These are phyloP conservation scores for Acrobasis consociella DNA, from an alignment of 2,888 invertebrate genomes.

Conservation along the genomic window DNA sequence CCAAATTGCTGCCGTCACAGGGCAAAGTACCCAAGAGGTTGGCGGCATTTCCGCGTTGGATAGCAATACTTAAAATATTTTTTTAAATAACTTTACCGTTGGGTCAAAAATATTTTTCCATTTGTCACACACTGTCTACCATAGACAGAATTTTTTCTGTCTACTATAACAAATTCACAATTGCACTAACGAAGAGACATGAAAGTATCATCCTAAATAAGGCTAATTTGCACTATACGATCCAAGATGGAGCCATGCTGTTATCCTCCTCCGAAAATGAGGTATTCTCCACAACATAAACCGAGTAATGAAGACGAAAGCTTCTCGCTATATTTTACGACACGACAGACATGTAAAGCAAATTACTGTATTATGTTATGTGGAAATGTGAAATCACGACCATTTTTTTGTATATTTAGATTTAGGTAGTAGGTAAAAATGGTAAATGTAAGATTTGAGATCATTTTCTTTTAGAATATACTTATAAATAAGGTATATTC, in stretches of 20 bases:
- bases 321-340: constrained; percentile 9
- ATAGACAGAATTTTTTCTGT: too few species aligned
- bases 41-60: too few species aligned
- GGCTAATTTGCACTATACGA: background rate
- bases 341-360: constrained; percentile 5
- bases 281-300: constrained; percentile 13
- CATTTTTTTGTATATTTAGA: background rate
- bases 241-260: background rate
- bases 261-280: constrained; percentile 1
- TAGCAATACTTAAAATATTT: too few species aligned
- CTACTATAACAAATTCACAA: background rate
- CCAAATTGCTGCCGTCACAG: too few species aligned
- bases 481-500: too few species aligned
- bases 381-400: background rate
- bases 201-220: background rate
- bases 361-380: constrained; percentile 12
- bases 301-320: constrained; percentile 7
- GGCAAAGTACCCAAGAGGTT: too few species aligned
- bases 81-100: too few species aligned
- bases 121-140: too few species aligned
- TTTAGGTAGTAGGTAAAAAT: background rate
- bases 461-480: too few species aligned
- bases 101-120: too few species aligned
- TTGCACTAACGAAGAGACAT: background rate
- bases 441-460: too few species aligned